Percentiles rank a stretch among this genome's conserved stretches.
Conservation (phyloP, 2,888 invertebrate species). For the Heteropelma amictum region DNA sequence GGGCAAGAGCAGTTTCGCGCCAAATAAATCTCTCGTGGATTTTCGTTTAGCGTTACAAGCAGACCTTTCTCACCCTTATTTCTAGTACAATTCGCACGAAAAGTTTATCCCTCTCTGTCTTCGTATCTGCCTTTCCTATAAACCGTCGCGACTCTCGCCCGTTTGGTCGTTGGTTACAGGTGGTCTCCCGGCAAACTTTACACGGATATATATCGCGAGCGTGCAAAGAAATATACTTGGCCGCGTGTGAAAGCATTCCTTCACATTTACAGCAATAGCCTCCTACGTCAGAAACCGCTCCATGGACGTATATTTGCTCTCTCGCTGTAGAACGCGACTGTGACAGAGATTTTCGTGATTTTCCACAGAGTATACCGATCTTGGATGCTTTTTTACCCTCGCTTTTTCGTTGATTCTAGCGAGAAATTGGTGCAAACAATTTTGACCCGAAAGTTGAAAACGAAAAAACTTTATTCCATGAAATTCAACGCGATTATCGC, state of each 20-base stretch:
- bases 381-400: neutral
- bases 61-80: constrained; percentile 18
- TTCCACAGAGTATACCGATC: neutral
- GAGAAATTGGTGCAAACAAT: neutral
- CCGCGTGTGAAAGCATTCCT: constrained; percentile 28
- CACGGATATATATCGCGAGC: constrained; percentile 38
- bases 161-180: constrained; percentile 47
- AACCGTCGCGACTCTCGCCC: too few species aligned
- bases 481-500: too few species aligned
- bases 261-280: too few species aligned
- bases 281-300: too few species aligned
- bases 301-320: too few species aligned
- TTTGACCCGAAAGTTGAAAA: neutral
- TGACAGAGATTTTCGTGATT: constrained; percentile 10
- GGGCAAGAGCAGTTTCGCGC: neutral
- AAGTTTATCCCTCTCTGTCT: constrained; percentile 29
- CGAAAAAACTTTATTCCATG: too few species aligned
- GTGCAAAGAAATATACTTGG: constrained; percentile 26
- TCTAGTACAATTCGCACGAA: constrained; percentile 12
- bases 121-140: constrained; percentile 30
- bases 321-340: neutral
- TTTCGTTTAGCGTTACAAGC: constrained; percentile 33
- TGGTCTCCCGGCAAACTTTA: constrained; percentile 49
- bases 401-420: neutral
- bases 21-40: constrained; percentile 46